Evolutionary conservation across 2,888 invertebrate genomes (phyloP).

Genomic region (Apodemia zela): DNA sequence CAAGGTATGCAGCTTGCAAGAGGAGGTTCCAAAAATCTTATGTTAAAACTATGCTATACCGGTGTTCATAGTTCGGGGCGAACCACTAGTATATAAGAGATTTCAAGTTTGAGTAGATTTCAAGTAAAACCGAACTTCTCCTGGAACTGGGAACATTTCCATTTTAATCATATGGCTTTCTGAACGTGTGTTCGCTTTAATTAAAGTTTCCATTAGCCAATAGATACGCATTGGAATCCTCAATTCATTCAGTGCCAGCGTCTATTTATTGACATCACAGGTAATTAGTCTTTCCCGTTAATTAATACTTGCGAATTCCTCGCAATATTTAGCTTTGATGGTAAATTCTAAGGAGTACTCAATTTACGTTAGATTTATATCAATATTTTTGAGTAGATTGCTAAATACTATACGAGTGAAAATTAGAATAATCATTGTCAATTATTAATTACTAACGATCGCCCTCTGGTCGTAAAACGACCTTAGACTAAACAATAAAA

Average conservation of each 20-base stretch:
- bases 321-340: slow-evolving; percentile 8
- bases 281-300: slow-evolving; percentile 14
- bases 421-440: too few species aligned
- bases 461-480: too few species aligned
- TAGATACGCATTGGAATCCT: neutral
- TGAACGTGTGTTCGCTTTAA: slow-evolving; percentile 6
- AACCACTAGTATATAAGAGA: too few species aligned
- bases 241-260: neutral
- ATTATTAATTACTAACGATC: too few species aligned
- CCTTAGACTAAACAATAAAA: too few species aligned
- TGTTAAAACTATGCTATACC: too few species aligned
- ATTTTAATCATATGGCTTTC: neutral
- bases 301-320: neutral
- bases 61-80: too few species aligned
- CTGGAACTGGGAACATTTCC: neutral
- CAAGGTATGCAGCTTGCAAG: too few species aligned
- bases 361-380: neutral
- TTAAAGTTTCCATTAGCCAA: slow-evolving; percentile 7
- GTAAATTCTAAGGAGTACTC: neutral
- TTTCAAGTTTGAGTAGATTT: too few species aligned
- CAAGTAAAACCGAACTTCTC: neutral
- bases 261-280: slow-evolving; percentile 6
- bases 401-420: too few species aligned
- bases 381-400: neutral
- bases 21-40: too few species aligned